Conservation (phyloP, 2,888 invertebrate genomes). For the Agapetus fuscipes region DNA sequence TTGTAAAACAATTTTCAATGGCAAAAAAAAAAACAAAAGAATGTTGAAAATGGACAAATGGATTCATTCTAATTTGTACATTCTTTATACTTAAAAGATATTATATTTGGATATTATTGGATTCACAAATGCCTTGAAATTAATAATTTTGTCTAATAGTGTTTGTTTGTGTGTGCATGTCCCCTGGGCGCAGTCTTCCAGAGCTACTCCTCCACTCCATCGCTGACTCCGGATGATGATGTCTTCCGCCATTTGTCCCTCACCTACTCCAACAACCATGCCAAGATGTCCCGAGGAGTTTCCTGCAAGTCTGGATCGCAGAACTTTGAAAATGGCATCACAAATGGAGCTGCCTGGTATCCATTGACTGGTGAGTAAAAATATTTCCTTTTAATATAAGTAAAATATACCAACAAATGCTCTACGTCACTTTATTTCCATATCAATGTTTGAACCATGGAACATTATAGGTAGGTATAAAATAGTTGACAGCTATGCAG, state of each 20-base stretch:
- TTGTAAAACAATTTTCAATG: too few relatives aligned
- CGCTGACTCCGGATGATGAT: constrained; percentile 85
- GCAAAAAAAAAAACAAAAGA: too few relatives aligned
- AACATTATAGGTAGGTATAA: constrained; percentile 1
- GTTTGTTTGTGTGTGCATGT: too few relatives aligned
- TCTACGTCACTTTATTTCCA: constrained; percentile 7
- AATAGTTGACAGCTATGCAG: too few relatives aligned
- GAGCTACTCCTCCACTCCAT: constrained; percentile 71
- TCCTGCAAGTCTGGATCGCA: constrained; percentile 68
- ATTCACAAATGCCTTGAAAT: too few relatives aligned
- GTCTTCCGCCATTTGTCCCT: constrained; percentile 79
- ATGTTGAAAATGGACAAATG: too few relatives aligned
- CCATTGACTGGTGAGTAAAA: constrained; percentile 57
- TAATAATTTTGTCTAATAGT: too few relatives aligned
- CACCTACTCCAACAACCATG: constrained; percentile 79
- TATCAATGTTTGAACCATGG: constrained; percentile 4
- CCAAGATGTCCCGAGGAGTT: constrained; percentile 77
- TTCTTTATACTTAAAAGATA: too few relatives aligned
- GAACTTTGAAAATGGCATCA: constrained; percentile 80
- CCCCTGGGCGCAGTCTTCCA: constrained; percentile 71
- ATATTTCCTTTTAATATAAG: too few relatives aligned
- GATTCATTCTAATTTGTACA: too few relatives aligned
- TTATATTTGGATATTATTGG: too few relatives aligned
- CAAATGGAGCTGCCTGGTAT: constrained; percentile 93
- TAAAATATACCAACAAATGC: too few relatives aligned